Evolutionary conservation across 1,140 invertebrate genomes (phyloP).

Genomic region (Coptotermes formosanus): DNA sequence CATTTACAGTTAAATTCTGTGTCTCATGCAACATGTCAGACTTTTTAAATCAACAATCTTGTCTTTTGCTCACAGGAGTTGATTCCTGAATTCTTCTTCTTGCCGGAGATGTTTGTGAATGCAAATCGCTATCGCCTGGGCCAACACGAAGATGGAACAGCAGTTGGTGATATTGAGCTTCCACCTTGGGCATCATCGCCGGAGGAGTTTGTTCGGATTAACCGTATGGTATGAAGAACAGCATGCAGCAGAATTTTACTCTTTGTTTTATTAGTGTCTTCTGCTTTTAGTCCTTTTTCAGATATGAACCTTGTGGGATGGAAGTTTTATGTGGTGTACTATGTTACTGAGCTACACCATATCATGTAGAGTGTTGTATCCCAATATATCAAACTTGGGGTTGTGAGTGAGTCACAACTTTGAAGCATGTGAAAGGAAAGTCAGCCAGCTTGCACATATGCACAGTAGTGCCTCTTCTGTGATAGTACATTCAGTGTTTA

Average conservation of each 20-base stretch:
- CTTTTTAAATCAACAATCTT: not conserved
- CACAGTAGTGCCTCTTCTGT: no score
- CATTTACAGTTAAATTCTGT: no score
- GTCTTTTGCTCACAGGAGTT: constrained; percentile 67
- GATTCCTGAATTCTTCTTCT: constrained; percentile 97
- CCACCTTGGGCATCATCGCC: constrained; percentile 96
- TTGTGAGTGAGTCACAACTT: no score
- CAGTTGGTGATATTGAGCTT: constrained; percentile 83
- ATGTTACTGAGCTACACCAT: no score
- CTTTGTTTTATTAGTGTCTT: not conserved
- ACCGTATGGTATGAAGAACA: constrained; percentile 81
- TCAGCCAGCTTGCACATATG: no score
- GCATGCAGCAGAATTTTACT: not conserved
- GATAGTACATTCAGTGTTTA: no score
- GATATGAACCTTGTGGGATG: not conserved
- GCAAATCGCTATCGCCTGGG: constrained; percentile 84
- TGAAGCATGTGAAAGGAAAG: no score
- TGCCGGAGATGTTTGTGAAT: constrained; percentile 99
- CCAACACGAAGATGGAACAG: constrained; percentile 78
- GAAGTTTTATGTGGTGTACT: not conserved
- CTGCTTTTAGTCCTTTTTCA: not conserved
- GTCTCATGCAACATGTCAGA: no score
- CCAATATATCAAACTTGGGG: no score
- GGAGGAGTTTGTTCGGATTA: constrained; percentile 96
- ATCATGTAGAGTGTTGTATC: no score